Percentiles rank a stretch among this genome's conserved stretches.
These are phyloP conservation scores for Meiosimyza platycephala DNA, from an alignment of 2,888 invertebrate genomes.

Conservation along the genomic window DNA sequence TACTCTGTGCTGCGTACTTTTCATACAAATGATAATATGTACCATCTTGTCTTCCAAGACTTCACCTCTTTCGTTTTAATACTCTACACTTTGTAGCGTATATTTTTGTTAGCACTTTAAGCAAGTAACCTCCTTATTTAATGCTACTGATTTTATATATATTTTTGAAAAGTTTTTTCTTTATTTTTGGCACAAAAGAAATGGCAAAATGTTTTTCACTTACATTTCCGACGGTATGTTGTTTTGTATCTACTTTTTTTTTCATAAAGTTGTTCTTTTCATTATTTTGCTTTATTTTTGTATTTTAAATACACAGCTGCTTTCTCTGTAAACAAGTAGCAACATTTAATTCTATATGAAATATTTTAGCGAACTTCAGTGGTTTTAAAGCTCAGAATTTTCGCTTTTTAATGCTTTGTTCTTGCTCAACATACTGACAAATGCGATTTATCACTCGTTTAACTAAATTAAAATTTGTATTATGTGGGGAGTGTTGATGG, in stretches of 20 bases:
- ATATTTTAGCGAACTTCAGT: neutral
- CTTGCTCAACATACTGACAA: neutral
- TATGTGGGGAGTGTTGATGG: too few species aligned
- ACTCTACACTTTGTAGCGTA: too few species aligned
- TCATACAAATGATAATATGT: constrained; percentile 15
- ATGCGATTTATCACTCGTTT: neutral
- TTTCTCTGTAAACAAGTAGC: constrained; percentile 15
- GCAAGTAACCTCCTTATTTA: too few species aligned
- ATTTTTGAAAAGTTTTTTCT: too few species aligned
- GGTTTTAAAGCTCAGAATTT: neutral
- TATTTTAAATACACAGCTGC: neutral
- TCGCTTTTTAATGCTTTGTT: neutral
- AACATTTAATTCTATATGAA: constrained; percentile 17
- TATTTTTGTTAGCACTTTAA: too few species aligned
- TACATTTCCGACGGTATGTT: constrained; percentile 12
- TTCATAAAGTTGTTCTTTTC: neutral
- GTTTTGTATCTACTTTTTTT: constrained; percentile 5
- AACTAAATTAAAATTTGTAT: too few species aligned
- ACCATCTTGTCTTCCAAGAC: neutral
- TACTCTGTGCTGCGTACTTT: too few species aligned
- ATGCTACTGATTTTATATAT: too few species aligned
- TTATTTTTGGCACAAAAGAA: constrained; percentile 19
- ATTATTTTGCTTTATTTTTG: too few species aligned
- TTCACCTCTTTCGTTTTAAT: too few species aligned
- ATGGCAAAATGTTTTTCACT: constrained; percentile 28